Conservation (phyloP, 2,797 vertebrate genomes). For the Notamacropus eugenii region DNA sequence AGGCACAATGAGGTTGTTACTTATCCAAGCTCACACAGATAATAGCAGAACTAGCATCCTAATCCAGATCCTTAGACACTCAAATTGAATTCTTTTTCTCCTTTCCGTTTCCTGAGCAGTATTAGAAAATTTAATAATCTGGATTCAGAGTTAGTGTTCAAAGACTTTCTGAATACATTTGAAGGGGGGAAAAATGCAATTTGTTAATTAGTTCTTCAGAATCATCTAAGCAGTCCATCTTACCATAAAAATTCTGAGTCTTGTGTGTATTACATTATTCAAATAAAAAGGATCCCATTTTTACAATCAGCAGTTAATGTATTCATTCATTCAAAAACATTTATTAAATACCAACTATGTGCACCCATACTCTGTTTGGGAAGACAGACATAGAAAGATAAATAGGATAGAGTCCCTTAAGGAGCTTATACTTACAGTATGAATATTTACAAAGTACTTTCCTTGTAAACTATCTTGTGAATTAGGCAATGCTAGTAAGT, state of each 20-base stretch:
- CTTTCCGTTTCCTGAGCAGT: background rate
- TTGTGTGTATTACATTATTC: background rate
- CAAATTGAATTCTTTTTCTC: background rate
- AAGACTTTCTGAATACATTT: slow-evolving; percentile 9
- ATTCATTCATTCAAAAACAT: background rate
- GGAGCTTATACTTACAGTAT: background rate
- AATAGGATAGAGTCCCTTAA: background rate
- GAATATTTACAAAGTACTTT: background rate
- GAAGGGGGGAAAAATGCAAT: background rate
- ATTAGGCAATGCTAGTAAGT: background rate
- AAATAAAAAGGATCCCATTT: background rate
- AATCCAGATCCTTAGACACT: background rate
- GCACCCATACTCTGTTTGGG: background rate
- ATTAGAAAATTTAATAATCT: background rate
- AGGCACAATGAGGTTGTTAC: background rate
- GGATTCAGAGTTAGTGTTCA: slow-evolving; percentile 36
- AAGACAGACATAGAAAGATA: background rate
- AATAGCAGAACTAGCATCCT: background rate
- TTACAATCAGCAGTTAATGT: background rate
- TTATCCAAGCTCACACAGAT: background rate
- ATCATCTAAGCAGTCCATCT: background rate
- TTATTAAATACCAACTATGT: background rate
- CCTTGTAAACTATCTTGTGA: background rate
- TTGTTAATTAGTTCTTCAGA: background rate
- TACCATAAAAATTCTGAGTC: slow-evolving; percentile 3